Percentiles rank a stretch among this genome's conserved stretches.
These are phyloP conservation scores for Rhinoraja longicauda DNA, from an alignment of 2,797 vertebrate genomes.

Conservation along the genomic window DNA sequence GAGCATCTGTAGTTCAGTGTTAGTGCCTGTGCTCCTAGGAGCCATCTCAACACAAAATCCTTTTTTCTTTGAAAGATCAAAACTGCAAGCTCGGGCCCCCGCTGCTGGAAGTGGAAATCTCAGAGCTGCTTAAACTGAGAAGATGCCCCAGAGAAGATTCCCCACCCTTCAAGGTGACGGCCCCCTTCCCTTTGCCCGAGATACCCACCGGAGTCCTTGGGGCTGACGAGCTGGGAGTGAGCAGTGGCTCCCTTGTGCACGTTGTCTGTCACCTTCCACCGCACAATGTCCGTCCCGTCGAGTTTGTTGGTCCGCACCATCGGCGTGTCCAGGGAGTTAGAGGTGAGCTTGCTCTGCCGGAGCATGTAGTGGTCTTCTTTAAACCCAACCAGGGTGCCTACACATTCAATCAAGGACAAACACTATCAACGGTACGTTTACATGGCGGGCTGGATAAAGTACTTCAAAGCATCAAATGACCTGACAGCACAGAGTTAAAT, in stretches of 20 bases:
- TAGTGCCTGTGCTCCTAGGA: neutral
- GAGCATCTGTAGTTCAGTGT: no score
- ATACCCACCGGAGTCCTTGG: slow-evolving; percentile 76
- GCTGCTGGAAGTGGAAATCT: neutral
- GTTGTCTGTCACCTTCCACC: slow-evolving; percentile 90
- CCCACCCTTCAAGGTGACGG: neutral
- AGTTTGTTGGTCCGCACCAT: slow-evolving; percentile 77
- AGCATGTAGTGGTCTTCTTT: slow-evolving; percentile 92
- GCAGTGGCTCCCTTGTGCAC: slow-evolving; percentile 66
- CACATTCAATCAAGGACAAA: neutral
- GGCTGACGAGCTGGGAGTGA: slow-evolving; percentile 59
- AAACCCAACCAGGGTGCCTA: slow-evolving; percentile 88
- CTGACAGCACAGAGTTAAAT: no score
- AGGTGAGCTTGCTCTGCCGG: slow-evolving; percentile 78
- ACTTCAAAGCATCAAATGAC: no score
- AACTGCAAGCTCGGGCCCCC: neutral
- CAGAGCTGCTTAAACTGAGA: neutral
- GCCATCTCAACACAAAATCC: neutral
- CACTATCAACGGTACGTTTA: neutral
- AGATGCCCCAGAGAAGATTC: no score
- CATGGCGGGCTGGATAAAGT: no score
- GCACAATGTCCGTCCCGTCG: slow-evolving; percentile 78
- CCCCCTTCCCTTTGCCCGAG: accelerated
- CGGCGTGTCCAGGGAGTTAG: slow-evolving; percentile 84
- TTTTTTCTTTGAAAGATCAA: neutral